Evolutionary conservation across 2,797 vertebrate species (phyloP), one percentile per base, ranked within the genome.

Genomic region (Cyprinella venusta): DNA sequence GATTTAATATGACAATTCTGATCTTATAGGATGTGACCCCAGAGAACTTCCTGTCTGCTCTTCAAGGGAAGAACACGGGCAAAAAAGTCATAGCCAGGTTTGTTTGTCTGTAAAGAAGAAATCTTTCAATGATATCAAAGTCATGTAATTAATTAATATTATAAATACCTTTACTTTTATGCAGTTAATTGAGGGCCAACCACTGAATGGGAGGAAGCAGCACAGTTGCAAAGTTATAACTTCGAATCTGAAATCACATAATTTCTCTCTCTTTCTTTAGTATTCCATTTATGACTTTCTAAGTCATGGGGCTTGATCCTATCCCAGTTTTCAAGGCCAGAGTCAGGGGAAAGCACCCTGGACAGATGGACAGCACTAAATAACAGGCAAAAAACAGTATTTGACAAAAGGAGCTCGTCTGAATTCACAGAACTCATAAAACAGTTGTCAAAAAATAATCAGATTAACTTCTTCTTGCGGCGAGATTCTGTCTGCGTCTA

Each of bases 21-120:
- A 21, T 26, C 40, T 45, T 70, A 24, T 3, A 70, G 12, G 0
- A 16, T 42, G 1, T 45, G 19, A 70, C 38, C 5, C 13, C 40
- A 15, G n/a, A 45, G 6, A 45, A 70, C n/a, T 70, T 70, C 12
- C n/a, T 45, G 21, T 7, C 40, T 26, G 38, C n/a, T 70, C 68
- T 70, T 42, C 13, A 3, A 26, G 40, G 40, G 13, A 1, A 70
- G 1, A 8, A 8, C 2, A 2, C 0, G 3, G 0, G 0, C 0
- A 71, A 71, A 30, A 71, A 71, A 26, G 45, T 71, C 24, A 71
- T 71, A 8, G 4, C 9, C 16, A 71, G 69, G 69, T 71, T 48
- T 26, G 67, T 69, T 67, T 67, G 3, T 40, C 21, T 59, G 21
- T 24, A 24, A n/a, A n/a, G 8, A 56, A n/a, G 8, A n/a, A n/a